Percentiles rank a stretch among this genome's conserved stretches.
These are phyloP conservation scores for Agriopis leucophaearia DNA, from an alignment of 2,888 invertebrate species.

Conservation along the genomic window DNA sequence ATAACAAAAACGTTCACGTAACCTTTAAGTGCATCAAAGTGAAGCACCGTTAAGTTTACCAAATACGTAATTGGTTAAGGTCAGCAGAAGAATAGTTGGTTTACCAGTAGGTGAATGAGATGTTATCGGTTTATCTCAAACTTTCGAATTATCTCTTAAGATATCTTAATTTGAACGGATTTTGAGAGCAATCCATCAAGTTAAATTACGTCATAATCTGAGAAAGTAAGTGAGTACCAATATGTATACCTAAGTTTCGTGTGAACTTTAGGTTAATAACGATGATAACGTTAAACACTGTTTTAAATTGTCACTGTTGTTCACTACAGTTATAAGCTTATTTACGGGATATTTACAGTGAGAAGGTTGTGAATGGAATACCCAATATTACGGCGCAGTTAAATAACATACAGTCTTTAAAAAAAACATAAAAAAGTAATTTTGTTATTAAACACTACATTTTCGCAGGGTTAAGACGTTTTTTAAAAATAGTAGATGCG, in stretches of 20 bases:
- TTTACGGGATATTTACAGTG: no score
- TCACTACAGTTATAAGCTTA: no score
- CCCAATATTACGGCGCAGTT: no score
- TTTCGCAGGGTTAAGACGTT: no score
- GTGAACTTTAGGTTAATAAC: slow-evolving; percentile 11
- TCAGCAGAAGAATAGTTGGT: slow-evolving; percentile 35
- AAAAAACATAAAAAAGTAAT: no score
- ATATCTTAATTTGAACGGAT: slow-evolving; percentile 21
- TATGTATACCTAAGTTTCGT: background rate
- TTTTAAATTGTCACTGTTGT: no score
- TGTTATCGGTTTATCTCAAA: slow-evolving; percentile 22
- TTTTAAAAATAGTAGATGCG: no score
- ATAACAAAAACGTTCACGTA: background rate
- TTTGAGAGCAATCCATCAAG: slow-evolving; percentile 30
- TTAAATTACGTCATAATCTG: slow-evolving; percentile 16
- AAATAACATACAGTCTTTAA: no score
- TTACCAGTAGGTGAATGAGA: slow-evolving; percentile 7
- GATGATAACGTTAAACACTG: background rate
- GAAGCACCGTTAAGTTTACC: slow-evolving; percentile 44
- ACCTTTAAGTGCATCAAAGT: slow-evolving; percentile 3
- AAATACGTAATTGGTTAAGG: slow-evolving; percentile 47
- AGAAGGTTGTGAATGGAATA: no score
- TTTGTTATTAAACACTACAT: no score
- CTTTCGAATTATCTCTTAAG: slow-evolving; percentile 16
- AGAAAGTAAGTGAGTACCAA: slow-evolving; percentile 18